Evolutionary conservation across 2,888 invertebrate genomes (phyloP).

Genomic region (Automeris io): DNA sequence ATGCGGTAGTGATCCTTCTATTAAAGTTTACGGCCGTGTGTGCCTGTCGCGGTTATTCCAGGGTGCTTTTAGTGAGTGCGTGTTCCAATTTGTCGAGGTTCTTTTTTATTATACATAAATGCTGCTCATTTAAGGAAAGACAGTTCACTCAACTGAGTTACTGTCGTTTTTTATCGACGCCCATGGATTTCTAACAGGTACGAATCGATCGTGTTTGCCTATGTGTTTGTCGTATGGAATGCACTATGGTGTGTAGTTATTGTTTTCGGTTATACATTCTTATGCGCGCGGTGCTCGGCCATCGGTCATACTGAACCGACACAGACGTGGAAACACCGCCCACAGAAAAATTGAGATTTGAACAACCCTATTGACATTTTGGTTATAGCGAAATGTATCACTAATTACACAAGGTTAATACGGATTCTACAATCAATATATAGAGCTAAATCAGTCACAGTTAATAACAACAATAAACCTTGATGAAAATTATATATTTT

Average conservation of each 20-base stretch:
- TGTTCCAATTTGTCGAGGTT: constrained; percentile 18
- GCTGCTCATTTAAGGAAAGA: constrained; percentile 12
- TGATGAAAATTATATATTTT: background rate
- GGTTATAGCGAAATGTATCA: no score
- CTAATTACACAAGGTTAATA: no score
- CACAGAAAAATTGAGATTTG: no score
- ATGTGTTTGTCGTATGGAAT: constrained; percentile 32
- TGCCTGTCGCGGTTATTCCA: constrained; percentile 31
- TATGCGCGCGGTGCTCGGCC: constrained; percentile 12
- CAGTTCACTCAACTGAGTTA: constrained; percentile 2
- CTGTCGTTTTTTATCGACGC: constrained; percentile 17
- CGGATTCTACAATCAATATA: no score
- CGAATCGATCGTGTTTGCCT: constrained; percentile 12
- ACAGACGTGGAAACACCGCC: background rate
- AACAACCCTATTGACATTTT: no score
- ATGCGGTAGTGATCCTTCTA: constrained; percentile 15
- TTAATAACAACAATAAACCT: no score
- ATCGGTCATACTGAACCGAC: background rate
- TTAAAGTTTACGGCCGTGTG: constrained; percentile 24
- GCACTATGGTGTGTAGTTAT: constrained; percentile 24
- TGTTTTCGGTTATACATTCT: constrained; percentile 23
- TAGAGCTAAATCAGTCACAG: no score
- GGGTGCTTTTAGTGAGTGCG: constrained; percentile 29
- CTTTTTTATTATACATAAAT: constrained; percentile 12
- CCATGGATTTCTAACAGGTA: constrained; percentile 63